Percentiles rank a stretch among this genome's conserved stretches.
Conservation (phyloP, 1,140 invertebrate genomes). For the Pantala flavescens region DNA sequence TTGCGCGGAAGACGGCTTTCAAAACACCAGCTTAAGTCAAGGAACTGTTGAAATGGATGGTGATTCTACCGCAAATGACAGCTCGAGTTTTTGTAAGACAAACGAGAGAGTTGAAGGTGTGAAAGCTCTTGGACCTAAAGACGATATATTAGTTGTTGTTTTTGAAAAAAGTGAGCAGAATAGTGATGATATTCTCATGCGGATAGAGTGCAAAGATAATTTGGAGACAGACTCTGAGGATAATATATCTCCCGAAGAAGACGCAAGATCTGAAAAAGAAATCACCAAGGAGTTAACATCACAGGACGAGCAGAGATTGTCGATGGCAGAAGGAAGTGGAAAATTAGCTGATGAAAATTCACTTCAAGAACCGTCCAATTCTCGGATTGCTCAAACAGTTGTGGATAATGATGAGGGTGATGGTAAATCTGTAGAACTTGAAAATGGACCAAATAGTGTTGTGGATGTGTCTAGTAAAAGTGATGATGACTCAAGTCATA, state of each 20-base stretch:
- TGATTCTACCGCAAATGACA: not conserved
- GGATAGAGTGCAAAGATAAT: not conserved
- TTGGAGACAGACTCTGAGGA: constrained; percentile 10
- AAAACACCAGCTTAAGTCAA: not conserved
- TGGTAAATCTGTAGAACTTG: not conserved
- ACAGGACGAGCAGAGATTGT: constrained; percentile 22
- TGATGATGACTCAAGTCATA: constrained; percentile 30
- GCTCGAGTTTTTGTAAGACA: not conserved
- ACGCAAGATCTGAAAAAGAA: not conserved
- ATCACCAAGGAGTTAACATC: constrained; percentile 16
- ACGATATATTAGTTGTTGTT: not conserved
- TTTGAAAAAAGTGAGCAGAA: not conserved
- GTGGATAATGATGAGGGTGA: not conserved
- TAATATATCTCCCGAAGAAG: constrained; percentile 2
- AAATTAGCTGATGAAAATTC: not conserved
- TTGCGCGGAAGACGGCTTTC: not conserved
- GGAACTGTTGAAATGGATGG: not conserved
- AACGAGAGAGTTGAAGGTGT: not conserved
- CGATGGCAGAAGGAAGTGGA: constrained; percentile 31
- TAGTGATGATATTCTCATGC: not conserved
- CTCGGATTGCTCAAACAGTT: not conserved
- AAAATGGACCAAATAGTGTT: constrained; percentile 28
- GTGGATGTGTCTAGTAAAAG: constrained; percentile 43
- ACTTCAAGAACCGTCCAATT: not conserved
- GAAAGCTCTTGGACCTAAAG: not conserved